Percentiles rank a stretch among this genome's conserved stretches.
Conservation (phyloP, 2,113 vertebrate species). For the Hemicordylus capensis region DNA sequence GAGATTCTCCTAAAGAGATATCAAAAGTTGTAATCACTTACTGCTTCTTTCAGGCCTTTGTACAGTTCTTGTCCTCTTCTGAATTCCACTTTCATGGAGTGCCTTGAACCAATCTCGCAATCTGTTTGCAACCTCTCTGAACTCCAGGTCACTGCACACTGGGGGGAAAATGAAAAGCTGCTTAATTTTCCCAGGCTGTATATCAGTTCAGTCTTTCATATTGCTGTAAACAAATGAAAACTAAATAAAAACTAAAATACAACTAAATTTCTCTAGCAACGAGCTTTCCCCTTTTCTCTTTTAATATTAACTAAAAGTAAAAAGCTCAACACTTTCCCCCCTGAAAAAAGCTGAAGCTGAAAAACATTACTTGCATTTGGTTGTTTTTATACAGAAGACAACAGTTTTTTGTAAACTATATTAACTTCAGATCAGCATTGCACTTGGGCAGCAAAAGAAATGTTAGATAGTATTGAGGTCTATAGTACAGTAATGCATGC, state of each 20-base stretch:
- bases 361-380: not conserved
- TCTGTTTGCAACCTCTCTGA: constrained; percentile 89
- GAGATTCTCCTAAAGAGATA: constrained; percentile 16
- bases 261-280: not conserved
- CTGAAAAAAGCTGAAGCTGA: not conserved
- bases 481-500: too few relatives aligned
- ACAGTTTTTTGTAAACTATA: too few relatives aligned
- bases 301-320: not conserved
- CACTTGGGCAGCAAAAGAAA: too few relatives aligned
- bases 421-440: too few relatives aligned
- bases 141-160: constrained; percentile 91
- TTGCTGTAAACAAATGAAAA: not conserved
- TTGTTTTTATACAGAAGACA: too few relatives aligned
- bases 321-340: not conserved
- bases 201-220: not conserved
- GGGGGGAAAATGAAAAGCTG: constrained; percentile 54
- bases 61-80: constrained; percentile 83
- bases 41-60: constrained; percentile 89
- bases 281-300: not conserved
- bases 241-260: not conserved
- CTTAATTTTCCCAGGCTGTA: constrained; percentile 4
- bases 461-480: too few relatives aligned
- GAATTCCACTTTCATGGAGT: constrained; percentile 89
- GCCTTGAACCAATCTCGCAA: constrained; percentile 95
- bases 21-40: constrained; percentile 73